Conservation (phyloP, 2,113 vertebrate species). For the Tupaia chinensis region DNA sequence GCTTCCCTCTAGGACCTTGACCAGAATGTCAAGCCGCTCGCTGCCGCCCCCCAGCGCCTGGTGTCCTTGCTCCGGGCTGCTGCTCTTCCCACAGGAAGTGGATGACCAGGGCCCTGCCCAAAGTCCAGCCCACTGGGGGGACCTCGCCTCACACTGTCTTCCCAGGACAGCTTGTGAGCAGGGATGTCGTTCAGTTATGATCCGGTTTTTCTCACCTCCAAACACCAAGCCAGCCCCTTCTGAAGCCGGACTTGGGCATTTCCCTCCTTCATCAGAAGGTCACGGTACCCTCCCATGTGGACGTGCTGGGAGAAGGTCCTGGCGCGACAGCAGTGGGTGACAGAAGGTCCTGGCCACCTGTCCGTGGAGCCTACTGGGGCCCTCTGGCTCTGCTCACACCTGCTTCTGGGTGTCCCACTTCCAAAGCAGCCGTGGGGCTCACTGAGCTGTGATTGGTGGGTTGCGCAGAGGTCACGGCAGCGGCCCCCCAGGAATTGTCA, state of each 20-base stretch:
- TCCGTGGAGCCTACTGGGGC: not conserved
- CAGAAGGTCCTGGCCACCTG: not conserved
- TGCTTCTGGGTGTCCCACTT: not conserved
- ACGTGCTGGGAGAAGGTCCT: not conserved
- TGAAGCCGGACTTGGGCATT: not conserved
- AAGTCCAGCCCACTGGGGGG: not conserved
- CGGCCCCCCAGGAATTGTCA: not conserved
- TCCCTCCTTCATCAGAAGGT: not conserved
- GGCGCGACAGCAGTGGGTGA: not conserved
- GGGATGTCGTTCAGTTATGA: not conserved
- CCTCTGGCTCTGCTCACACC: not conserved
- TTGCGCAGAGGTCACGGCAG: not conserved
- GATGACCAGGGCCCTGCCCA: not conserved
- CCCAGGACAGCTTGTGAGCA: not conserved
- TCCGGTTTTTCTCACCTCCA: not conserved
- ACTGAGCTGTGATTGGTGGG: not conserved
- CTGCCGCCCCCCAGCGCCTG: not conserved
- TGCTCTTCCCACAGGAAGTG: not conserved
- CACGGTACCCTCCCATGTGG: not conserved
- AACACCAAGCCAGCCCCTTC: not conserved
- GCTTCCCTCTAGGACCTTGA: not conserved
- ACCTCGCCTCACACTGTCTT: not conserved
- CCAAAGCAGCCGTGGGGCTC: not conserved
- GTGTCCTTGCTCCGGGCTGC: rapidly evolving
- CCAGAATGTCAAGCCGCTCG: not conserved